Conservation (phyloP, 2,113 vertebrate genomes). For the Myocastor coypus region DNA sequence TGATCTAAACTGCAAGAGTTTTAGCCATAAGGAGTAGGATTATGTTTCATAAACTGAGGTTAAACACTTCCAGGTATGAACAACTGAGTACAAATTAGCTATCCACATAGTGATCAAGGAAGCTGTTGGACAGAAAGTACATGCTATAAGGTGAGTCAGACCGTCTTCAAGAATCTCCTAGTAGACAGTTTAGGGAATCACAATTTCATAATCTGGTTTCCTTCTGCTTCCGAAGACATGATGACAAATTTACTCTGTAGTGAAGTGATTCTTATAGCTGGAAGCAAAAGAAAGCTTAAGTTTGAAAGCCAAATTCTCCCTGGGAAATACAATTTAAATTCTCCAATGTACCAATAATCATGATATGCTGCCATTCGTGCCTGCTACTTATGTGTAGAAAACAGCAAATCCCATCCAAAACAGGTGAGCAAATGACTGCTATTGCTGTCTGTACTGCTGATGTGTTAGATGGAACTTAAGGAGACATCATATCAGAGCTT, state of each 20-base stretch:
- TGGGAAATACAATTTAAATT: constrained; percentile 73
- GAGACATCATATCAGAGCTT: not conserved
- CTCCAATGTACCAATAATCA: constrained; percentile 51
- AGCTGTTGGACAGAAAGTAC: not conserved
- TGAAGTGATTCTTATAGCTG: constrained; percentile 60
- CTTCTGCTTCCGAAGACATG: not conserved
- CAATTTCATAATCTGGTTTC: constrained; percentile 25
- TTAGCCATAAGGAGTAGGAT: not conserved
- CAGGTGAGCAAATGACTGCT: constrained; percentile 47
- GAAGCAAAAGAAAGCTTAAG: constrained; percentile 58
- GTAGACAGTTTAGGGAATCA: not conserved
- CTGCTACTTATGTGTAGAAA: constrained; percentile 61
- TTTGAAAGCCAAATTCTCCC: constrained; percentile 70
- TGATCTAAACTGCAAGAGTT: not conserved
- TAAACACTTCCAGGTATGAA: constrained; percentile 13
- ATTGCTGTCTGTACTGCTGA: not conserved
- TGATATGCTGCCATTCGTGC: constrained; percentile 34
- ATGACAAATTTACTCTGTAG: not conserved
- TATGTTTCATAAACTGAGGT: not conserved
- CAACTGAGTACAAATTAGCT: not conserved
- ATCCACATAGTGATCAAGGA: not conserved
- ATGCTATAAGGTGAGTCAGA: not conserved
- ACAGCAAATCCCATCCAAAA: constrained; percentile 62
- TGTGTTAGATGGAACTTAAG: not conserved
- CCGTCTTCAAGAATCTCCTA: not conserved